A percentile compares a stretch with the other conserved stretches of the same genome.
Conservation (phyloP, 2,113 vertebrate genomes). For the Loxodonta africana region DNA sequence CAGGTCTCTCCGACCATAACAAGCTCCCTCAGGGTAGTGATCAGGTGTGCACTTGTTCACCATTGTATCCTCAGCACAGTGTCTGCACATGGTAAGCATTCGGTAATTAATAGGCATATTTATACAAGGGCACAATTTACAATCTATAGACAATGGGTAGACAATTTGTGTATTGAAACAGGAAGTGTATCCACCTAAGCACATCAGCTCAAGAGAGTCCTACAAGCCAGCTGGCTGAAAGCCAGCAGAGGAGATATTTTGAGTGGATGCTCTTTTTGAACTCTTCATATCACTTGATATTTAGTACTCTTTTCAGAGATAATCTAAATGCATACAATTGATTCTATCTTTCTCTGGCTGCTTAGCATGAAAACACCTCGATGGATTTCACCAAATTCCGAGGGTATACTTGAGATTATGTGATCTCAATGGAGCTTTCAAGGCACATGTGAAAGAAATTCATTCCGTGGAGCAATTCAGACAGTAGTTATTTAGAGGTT, state of each 20-base stretch:
- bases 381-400: conserved; percentile 25
- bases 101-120: not conserved
- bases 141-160: not conserved
- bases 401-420: conserved; percentile 41
- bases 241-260: not conserved
- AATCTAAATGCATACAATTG: not conserved
- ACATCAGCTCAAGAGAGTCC: not conserved
- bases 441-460: conserved; percentile 58
- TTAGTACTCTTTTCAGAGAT: not conserved
- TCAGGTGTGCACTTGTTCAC: not conserved
- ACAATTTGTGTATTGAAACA: not conserved
- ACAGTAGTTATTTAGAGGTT: not conserved
- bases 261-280: not conserved
- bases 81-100: not conserved
- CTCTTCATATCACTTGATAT: not conserved
- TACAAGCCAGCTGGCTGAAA: not conserved
- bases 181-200: not conserved
- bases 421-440: conserved; percentile 51
- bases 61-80: not conserved
- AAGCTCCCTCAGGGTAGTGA: not conserved
- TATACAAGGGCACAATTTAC: not conserved
- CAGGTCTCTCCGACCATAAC: not conserved
- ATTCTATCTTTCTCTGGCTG: not conserved
- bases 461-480: conserved; percentile 42
- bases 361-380: not conserved